phyloP scores from a whole-genome alignment of 92 coral and sea anemone genomes.

The Heliopora coerulea region DNA sequence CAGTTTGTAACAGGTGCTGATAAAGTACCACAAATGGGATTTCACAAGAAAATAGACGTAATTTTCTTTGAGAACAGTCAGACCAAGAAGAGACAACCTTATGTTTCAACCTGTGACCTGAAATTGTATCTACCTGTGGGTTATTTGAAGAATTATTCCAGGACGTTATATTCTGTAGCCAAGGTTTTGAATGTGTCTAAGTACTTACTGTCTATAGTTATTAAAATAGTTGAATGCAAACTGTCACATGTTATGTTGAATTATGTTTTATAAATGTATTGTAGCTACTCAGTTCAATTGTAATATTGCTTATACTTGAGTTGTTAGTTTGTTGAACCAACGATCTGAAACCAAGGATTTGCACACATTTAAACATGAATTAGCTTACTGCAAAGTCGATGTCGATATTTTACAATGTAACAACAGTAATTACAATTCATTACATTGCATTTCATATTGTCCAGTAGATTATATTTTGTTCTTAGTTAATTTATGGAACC shows the following conservation, averaged over 20 bases:
- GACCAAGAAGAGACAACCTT: conserved; percentile 15
- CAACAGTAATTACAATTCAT: too few relatives aligned
- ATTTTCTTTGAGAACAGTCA: conserved; percentile 19
- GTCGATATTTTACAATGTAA: too few relatives aligned
- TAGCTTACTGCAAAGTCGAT: too few relatives aligned
- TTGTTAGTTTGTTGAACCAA: too few relatives aligned
- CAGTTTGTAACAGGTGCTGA: conserved; percentile 38
- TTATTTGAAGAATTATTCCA: conserved; percentile 14
- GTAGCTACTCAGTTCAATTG: too few relatives aligned
- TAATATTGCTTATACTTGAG: too few relatives aligned
- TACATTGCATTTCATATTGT: too few relatives aligned
- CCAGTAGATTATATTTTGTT: too few relatives aligned
- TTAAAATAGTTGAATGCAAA: background rate
- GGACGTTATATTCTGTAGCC: conserved; percentile 15
- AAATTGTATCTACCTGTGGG: conserved; percentile 30
- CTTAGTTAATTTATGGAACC: background rate
- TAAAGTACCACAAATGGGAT: conserved; percentile 33
- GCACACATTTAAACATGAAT: too few relatives aligned
- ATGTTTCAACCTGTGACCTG: conserved; percentile 41
- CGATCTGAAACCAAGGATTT: too few relatives aligned
- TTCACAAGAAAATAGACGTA: conserved; percentile 16
- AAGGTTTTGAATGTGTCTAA: conserved; percentile 32
- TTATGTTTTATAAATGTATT: background rate
- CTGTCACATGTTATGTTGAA: background rate
- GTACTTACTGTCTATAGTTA: background rate